Evolutionary conservation across 1,140 invertebrate species (phyloP), one percentile per base, ranked within the genome.

Genomic region (Zelostemma sp.): DNA sequence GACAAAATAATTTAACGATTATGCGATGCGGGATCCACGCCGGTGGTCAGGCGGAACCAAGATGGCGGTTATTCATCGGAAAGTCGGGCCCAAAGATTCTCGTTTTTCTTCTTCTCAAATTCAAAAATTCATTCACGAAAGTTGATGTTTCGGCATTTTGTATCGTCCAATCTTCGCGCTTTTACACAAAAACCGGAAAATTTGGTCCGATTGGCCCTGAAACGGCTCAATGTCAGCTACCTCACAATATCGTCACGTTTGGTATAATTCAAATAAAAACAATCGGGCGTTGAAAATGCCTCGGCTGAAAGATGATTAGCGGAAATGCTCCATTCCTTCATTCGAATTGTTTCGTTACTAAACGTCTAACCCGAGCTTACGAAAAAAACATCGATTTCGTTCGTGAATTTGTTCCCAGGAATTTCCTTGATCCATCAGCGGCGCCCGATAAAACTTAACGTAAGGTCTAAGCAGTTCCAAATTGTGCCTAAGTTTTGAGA

Each of bases 401-500:
- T 15, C 15, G 41, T 12, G 9, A 38, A 11, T 11, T n/a, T 11
- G 14, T 38, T 38, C 35, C 25, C n/a, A n/a, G 21, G 21, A 25
- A 48, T 38, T 63, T 59, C 25, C 28, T n/a, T 43, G 21, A 50
- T 56, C 38, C 35, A 57, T 38, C 18, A 28, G 21, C 15, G 47
- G 12, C 11, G 65, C 35, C 48, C 49, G 31, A 41, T 53, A 51
- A 40, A 40, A 54, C 35, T 54, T 33, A 60, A 68, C 53, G 70
- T 61, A 76, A 73, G 79, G 82, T 80, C 81, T 84, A 85, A 84
- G 72, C 78, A 84, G 80, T 84, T 85, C 82, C 82, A 82, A 84
- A 85, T 84, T 84, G 82, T 85, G 84, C 82, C 82, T 83, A 85
- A 85, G 82, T 85, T 85, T 80, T 75, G 76, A 80, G 73, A 61